Evolutionary conservation across 2,888 invertebrate genomes (phyloP).

Genomic region (Nomada flava): DNA sequence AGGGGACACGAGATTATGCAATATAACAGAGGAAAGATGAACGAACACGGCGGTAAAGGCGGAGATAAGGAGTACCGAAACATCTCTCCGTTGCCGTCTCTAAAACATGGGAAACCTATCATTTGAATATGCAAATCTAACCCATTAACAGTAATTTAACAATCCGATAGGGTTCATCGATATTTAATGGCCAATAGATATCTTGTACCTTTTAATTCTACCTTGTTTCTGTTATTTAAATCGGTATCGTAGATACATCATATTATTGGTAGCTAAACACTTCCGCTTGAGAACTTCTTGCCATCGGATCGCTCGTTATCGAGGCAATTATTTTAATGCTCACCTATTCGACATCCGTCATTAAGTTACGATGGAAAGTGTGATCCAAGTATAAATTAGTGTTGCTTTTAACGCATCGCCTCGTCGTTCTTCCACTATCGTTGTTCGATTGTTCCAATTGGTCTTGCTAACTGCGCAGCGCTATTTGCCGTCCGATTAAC

Average conservation of each 20-base stretch:
- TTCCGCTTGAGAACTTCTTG: not conserved
- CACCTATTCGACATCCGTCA: no score
- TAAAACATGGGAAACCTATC: not conserved
- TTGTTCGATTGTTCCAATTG: not conserved
- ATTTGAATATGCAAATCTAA: not conserved
- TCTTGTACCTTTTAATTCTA: not conserved
- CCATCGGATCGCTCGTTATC: not conserved
- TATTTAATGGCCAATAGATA: not conserved
- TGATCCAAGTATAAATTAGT: not conserved
- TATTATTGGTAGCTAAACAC: not conserved
- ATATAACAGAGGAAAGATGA: not conserved
- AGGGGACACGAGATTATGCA: conserved; percentile 12
- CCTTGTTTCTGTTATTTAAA: not conserved
- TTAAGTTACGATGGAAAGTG: not conserved
- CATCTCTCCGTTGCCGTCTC: not conserved
- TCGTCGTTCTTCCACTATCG: not conserved
- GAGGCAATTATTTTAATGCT: conserved; percentile 13
- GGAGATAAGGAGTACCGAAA: not conserved
- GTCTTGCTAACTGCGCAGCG: not conserved
- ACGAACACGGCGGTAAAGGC: not conserved
- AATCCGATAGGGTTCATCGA: no score
- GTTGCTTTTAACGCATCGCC: not conserved
- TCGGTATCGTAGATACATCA: not conserved
- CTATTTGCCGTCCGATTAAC: not conserved
- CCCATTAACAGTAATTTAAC: not conserved